phyloP scores from a whole-genome alignment of 2,888 invertebrate species.

The Clanis bilineata region DNA sequence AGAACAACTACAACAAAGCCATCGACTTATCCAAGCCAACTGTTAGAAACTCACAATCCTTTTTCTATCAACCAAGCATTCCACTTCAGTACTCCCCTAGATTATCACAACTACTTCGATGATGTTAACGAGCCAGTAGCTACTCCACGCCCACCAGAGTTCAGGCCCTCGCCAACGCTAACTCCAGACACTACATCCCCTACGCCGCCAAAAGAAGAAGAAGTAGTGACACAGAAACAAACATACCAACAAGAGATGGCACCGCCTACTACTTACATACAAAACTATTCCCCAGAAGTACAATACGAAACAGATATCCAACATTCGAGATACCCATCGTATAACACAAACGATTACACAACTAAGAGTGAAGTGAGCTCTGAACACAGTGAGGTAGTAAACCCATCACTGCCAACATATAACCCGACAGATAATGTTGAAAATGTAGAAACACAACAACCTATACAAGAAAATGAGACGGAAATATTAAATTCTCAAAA shows the following conservation, averaged over 20 bases:
- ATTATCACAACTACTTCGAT: conserved; percentile 68
- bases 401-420: conserved; percentile 26
- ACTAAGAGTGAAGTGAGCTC: conserved; percentile 46
- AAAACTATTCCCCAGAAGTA: conserved; percentile 69
- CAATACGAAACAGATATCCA: conserved; percentile 62
- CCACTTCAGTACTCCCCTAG: conserved; percentile 74
- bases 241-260: conserved; percentile 48
- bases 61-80: conserved; percentile 78
- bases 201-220: conserved; percentile 40
- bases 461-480: conserved; percentile 40
- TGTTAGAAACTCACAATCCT: conserved; percentile 75
- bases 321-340: conserved; percentile 54
- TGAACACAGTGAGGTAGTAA: conserved; percentile 32
- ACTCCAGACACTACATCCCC: conserved; percentile 35
- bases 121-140: conserved; percentile 61
- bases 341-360: conserved; percentile 53
- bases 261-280: conserved; percentile 56
- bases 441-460: conserved; percentile 44
- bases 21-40: conserved; percentile 64
- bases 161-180: conserved; percentile 38
- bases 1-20: conserved; percentile 57
- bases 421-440: conserved; percentile 41
- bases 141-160: conserved; percentile 41
- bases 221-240: conserved; percentile 51
- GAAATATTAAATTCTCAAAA: conserved; percentile 40